phyloP scores from a whole-genome alignment of 2,797 vertebrate species.

The Scyliorhinus canicula region DNA sequence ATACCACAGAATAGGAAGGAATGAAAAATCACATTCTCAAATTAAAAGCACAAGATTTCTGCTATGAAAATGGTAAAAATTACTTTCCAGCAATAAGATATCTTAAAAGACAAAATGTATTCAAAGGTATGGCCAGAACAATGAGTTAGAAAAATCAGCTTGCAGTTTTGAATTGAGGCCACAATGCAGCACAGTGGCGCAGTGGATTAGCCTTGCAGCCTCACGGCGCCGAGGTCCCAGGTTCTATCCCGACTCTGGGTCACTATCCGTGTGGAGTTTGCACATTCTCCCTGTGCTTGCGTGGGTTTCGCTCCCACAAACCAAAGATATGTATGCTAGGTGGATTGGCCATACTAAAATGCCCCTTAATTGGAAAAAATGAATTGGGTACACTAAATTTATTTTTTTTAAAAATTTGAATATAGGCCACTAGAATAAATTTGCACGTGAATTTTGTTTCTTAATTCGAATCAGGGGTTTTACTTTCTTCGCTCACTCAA shows the following conservation, averaged over 20 bases:
- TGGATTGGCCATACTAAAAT: too few relatives aligned
- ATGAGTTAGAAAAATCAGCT: not conserved
- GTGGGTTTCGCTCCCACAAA: too few relatives aligned
- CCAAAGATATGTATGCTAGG: too few relatives aligned
- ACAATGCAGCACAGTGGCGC: too few relatives aligned
- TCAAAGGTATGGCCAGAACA: not conserved
- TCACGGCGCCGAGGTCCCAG: too few relatives aligned
- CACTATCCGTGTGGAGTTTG: too few relatives aligned
- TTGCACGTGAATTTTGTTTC: not conserved
- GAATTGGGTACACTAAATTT: too few relatives aligned
- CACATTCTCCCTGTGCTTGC: too few relatives aligned
- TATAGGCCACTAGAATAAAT: not conserved
- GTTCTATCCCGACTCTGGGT: too few relatives aligned
- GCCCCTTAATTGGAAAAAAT: too few relatives aligned
- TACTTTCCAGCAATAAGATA: not conserved
- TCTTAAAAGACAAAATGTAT: not conserved
- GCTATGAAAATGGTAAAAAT: not conserved
- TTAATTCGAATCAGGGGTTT: not conserved
- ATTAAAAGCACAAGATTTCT: not conserved
- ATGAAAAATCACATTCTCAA: not conserved
- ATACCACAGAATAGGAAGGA: not conserved
- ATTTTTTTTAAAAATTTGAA: too few relatives aligned
- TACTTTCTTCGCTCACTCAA: not conserved
- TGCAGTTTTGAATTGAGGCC: constrained; percentile 19
- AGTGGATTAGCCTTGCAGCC: too few relatives aligned